Conservation (phyloP, 1,140 invertebrate genomes). For the Drosophila erecta region DNA sequence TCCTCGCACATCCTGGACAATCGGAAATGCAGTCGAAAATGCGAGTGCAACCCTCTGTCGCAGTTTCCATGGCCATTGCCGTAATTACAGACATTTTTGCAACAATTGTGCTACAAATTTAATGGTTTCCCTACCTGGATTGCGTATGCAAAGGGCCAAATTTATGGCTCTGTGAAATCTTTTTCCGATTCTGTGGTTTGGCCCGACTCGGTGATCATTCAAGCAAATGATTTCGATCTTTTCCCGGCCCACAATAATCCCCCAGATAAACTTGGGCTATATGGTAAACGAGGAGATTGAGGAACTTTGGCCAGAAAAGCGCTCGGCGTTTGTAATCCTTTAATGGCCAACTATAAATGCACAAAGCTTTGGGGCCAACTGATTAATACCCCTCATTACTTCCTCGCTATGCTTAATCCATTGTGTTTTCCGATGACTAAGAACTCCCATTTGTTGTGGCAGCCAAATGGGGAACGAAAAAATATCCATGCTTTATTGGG, state of each 20-base stretch:
- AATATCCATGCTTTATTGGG: slow-evolving; percentile 7
- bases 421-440: slow-evolving; percentile 47
- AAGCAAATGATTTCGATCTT: slow-evolving; percentile 36
- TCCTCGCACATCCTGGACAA: slow-evolving; percentile 61
- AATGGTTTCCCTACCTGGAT: slow-evolving; percentile 71
- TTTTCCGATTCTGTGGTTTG: slow-evolving; percentile 50
- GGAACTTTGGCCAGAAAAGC: slow-evolving; percentile 33
- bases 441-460: slow-evolving; percentile 44
- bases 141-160: slow-evolving; percentile 48
- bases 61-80: slow-evolving; percentile 47
- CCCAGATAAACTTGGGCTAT: slow-evolving; percentile 12
- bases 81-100: slow-evolving; percentile 77
- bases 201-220: slow-evolving; percentile 37
- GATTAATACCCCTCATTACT: slow-evolving; percentile 68
- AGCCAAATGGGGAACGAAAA: slow-evolving; percentile 30
- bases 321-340: slow-evolving; percentile 69
- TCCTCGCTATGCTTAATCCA: slow-evolving; percentile 27
- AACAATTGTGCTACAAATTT: slow-evolving; percentile 75
- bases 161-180: slow-evolving; percentile 40
- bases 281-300: slow-evolving; percentile 32
- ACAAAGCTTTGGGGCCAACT: slow-evolving; percentile 56
- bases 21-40: slow-evolving; percentile 72
- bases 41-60: slow-evolving; percentile 41
- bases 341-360: slow-evolving; percentile 70
- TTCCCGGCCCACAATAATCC: slow-evolving; percentile 31